phyloP scores from a whole-genome alignment of 1,140 invertebrate genomes.

The Lerema accius region DNA sequence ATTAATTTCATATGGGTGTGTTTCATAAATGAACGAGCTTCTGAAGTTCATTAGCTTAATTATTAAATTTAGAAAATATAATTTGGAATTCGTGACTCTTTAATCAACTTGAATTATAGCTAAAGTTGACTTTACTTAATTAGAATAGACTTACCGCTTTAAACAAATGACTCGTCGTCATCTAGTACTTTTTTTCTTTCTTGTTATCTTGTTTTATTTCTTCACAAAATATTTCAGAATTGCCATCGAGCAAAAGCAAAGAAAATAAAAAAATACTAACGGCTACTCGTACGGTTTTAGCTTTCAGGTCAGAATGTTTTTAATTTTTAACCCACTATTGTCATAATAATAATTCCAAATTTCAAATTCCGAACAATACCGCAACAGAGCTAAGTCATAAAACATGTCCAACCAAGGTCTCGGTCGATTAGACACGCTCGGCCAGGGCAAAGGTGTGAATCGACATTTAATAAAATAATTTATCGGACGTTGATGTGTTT shows the following conservation, averaged over 20 bases:
- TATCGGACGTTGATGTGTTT: conserved; percentile 69
- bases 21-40: conserved; percentile 19
- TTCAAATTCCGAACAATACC: conserved; percentile 37
- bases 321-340: no score
- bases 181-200: no score
- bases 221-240: no score
- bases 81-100: neutral
- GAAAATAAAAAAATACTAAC: no score
- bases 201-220: no score
- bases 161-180: no score
- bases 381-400: conserved; percentile 42
- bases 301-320: conserved; percentile 9
- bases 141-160: conserved; percentile 35
- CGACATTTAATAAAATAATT: conserved; percentile 77
- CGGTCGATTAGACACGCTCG: conserved; percentile 57
- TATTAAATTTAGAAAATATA: neutral
- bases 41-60: conserved; percentile 21
- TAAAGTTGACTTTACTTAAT: no score
- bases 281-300: neutral
- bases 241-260: no score
- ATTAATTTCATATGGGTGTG: conserved; percentile 22
- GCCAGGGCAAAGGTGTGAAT: conserved; percentile 69
- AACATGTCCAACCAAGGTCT: conserved; percentile 47
- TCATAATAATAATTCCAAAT: conserved; percentile 27
- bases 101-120: conserved; percentile 7